phyloP scores from a whole-genome alignment of 2,888 invertebrate species.

The Eueremaeus valkanovi region DNA sequence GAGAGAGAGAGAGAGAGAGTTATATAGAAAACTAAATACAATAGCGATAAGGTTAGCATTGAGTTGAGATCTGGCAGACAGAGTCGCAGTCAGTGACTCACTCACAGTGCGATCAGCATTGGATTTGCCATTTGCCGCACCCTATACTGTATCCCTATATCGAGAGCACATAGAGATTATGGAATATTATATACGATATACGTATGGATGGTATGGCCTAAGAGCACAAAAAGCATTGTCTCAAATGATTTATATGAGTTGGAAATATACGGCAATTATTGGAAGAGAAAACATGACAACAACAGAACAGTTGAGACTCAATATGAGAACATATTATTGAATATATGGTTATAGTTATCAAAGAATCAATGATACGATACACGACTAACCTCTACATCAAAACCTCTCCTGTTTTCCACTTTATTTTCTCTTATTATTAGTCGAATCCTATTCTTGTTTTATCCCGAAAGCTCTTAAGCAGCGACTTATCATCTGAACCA shows the following conservation, averaged over 20 bases:
- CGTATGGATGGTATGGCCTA: too few species aligned
- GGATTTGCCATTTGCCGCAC: slow-evolving; percentile 15
- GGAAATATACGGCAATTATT: slow-evolving; percentile 13
- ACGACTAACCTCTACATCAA: slow-evolving; percentile 4
- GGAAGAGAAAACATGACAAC: not conserved
- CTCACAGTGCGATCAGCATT: slow-evolving; percentile 15
- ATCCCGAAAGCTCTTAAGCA: not conserved
- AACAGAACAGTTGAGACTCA: slow-evolving; percentile 6
- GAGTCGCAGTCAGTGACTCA: slow-evolving; percentile 18
- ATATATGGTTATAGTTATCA: not conserved
- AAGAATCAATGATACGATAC: too few species aligned
- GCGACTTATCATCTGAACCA: not conserved
- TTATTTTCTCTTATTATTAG: not conserved
- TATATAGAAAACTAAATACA: not conserved
- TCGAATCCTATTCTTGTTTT: not conserved
- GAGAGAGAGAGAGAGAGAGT: slow-evolving; percentile 18
- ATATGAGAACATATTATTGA: not conserved
- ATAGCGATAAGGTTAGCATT: not conserved
- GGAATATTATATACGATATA: not conserved
- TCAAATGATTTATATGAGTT: slow-evolving; percentile 22
- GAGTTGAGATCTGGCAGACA: slow-evolving; percentile 3
- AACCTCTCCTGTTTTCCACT: not conserved
- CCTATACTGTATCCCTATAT: too few species aligned
- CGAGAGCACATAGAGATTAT: slow-evolving; percentile 11
- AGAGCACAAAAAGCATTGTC: slow-evolving; percentile 7